A percentile compares a stretch with the other conserved stretches of the same genome.
Evolutionary conservation across 1,140 invertebrate species (phyloP).

Genomic region (Scaptomyza graminum): DNA sequence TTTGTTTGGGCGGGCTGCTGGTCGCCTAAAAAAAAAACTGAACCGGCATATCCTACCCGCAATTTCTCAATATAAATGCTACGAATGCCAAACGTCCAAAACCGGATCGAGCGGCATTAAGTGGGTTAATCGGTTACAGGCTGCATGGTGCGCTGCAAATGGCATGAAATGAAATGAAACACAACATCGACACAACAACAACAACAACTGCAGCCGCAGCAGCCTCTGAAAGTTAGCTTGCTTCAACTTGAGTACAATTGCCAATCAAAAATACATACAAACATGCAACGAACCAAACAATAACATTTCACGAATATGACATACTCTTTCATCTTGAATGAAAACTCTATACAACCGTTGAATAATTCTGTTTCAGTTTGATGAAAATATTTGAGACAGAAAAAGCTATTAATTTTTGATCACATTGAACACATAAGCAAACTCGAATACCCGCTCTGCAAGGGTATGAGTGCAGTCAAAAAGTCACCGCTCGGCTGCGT

Average conservation of each 20-base stretch:
- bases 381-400: too few relatives aligned
- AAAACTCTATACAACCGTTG: too few relatives aligned
- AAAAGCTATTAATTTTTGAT: too few relatives aligned
- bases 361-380: too few relatives aligned
- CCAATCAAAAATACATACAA: constrained; percentile 56
- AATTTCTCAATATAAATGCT: constrained; percentile 40
- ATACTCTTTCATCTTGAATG: not conserved
- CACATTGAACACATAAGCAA: not conserved
- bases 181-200: constrained; percentile 27
- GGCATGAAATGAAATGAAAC: constrained; percentile 55
- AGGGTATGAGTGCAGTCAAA: constrained; percentile 12
- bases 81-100: constrained; percentile 44
- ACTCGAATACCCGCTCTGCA: constrained; percentile 12
- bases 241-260: constrained; percentile 48
- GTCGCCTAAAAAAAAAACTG: not conserved
- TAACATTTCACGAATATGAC: not conserved
- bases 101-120: constrained; percentile 61
- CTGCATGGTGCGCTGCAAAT: constrained; percentile 52
- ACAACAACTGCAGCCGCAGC: not conserved
- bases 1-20: not conserved
- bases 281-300: constrained; percentile 5
- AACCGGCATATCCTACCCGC: constrained; percentile 61
- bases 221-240: constrained; percentile 44
- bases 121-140: constrained; percentile 73
- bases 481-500: constrained; percentile 12